Evolutionary conservation across 2,113 vertebrate species (phyloP).

Genomic region (Fukomys damarensis): DNA sequence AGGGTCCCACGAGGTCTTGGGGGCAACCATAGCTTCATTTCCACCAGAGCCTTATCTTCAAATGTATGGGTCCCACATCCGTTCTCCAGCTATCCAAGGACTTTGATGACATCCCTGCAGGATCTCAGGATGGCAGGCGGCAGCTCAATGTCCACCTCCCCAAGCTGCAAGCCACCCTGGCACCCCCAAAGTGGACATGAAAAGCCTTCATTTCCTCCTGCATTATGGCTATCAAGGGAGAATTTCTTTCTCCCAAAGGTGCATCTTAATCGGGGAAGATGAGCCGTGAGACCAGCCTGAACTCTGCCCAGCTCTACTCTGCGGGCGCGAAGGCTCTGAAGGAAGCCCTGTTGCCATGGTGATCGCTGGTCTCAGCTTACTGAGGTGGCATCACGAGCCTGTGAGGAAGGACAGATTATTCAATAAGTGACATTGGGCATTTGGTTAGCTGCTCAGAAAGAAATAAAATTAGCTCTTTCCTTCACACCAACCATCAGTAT

Average conservation of each 20-base stretch:
- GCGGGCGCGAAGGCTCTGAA: neutral
- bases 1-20: neutral
- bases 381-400: slow-evolving; percentile 49
- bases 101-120: neutral
- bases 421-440: slow-evolving; percentile 57
- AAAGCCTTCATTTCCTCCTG: neutral
- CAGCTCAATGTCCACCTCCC: neutral
- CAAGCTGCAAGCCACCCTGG: neutral
- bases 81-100: neutral
- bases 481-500: slow-evolving; percentile 49
- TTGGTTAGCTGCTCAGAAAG: slow-evolving; percentile 67
- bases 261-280: slow-evolving; percentile 35
- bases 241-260: neutral
- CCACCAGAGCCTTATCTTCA: neutral
- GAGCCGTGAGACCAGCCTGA: neutral
- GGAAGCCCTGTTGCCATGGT: slow-evolving; percentile 38
- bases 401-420: slow-evolving; percentile 44
- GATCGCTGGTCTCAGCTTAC: slow-evolving; percentile 40
- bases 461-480: slow-evolving; percentile 69
- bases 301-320: slow-evolving; percentile 34
- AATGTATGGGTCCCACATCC: neutral
- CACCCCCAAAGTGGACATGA: neutral
- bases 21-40: neutral
- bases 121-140: neutral
- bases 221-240: neutral